Conservation (phyloP, 2,113 vertebrate genomes). For the Collichthys lucidus region DNA sequence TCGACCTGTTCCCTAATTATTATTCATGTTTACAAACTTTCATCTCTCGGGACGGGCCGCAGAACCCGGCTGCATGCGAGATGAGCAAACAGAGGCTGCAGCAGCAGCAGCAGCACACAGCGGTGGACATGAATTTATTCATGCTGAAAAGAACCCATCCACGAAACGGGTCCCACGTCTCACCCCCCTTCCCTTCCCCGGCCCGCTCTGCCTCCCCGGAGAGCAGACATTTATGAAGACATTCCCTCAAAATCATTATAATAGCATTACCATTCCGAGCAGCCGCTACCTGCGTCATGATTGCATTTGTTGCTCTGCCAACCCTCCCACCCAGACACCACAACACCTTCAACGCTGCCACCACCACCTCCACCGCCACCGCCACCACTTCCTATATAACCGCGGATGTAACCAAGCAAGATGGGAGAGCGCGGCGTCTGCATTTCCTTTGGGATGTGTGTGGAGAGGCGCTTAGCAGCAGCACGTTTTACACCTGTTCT, state of each 20-base stretch:
- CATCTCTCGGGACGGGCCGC: conserved; percentile 78
- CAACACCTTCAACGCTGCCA: not conserved
- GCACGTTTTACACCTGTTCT: conserved; percentile 59
- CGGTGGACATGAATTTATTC: conserved; percentile 85
- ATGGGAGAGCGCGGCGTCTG: conserved; percentile 52
- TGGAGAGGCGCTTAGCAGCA: conserved; percentile 58
- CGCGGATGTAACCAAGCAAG: conserved; percentile 25
- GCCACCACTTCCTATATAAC: conserved; percentile 13
- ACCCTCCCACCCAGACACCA: conserved; percentile 23
- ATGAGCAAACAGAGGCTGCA: conserved; percentile 80
- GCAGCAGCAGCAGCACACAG: conserved; percentile 47
- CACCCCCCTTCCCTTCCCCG: not conserved
- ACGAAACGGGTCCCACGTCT: conserved; percentile 42
- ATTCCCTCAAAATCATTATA: conserved; percentile 80
- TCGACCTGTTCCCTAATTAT: conserved; percentile 83
- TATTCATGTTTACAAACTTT: conserved; percentile 89
- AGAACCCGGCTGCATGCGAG: conserved; percentile 74
- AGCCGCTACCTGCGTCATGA: conserved; percentile 70
- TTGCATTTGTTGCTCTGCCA: conserved; percentile 68
- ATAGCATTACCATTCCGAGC: conserved; percentile 78
- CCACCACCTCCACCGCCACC: not conserved
- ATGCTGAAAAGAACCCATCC: conserved; percentile 74
- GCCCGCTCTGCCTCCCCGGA: conserved; percentile 63
- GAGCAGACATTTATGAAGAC: conserved; percentile 86
- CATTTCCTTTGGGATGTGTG: conserved; percentile 56